Evolutionary conservation across 2,113 vertebrate genomes (phyloP), one percentile per base, ranked within the genome.

Genomic region (Microtus pennsylvanicus): DNA sequence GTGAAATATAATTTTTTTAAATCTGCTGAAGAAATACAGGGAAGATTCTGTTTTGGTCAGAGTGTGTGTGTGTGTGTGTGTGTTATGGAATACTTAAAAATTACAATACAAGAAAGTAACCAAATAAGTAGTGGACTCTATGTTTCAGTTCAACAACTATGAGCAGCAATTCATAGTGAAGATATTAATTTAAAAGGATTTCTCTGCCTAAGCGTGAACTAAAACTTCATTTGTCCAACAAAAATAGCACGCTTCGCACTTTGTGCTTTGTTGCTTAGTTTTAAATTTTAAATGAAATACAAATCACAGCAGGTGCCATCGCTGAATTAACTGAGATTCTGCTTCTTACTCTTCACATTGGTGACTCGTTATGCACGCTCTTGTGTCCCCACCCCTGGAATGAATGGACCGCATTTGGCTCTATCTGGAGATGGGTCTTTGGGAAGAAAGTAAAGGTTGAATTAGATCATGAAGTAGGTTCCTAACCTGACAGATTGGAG

Each of bases 221-320:
- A 75, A 80, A 78, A 69, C 87, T 92, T 96, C 14, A 38, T 28
- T 55, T 74, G 24, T 13, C 47, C 52, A 87, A 47, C 58, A 74
- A 88, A 85, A 95, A 45, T 35, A 91, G n/a, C 26, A 65, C 4
- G 4, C 26, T 45, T 90, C 86, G 63, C 38, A 76, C 47, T 33
- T 82, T 92, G 61, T 9, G 50, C 7, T 42, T 4, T 24, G 16
- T 72, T 91, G 67, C 22, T 89, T 75, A 91, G 35, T 89, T 94
- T 93, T 50, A 86, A 65, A 96, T 69, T 75, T 95, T 86, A 91
- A 89, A 24, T 74, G 33, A 75, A 75, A 77, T 30, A 17, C 35
- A 80, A 87, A 21, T 72, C 77, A 80, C 65, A 85, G 4, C 35
- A 80, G 47, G 83, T 70, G 63, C 63, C 22, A 75, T 24, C 65